Conservation (phyloP, 37 sponge, comb jelly and placozoan species). For the Theonella swinhoei region DNA sequence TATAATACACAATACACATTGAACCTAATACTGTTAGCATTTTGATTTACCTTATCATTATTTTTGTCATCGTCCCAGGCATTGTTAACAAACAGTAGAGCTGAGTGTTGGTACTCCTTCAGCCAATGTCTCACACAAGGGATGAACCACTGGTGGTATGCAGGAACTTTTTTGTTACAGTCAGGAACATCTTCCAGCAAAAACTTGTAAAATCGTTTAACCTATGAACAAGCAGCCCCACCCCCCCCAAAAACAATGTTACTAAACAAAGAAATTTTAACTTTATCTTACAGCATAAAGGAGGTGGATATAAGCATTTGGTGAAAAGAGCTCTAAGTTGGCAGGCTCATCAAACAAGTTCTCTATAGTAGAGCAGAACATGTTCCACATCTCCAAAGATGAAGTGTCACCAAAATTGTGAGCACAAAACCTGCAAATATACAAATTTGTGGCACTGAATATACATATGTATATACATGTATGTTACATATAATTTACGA, state of each 20-base stretch:
- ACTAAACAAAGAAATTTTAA: background rate
- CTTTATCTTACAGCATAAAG: conserved; percentile 26
- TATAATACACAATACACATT: background rate
- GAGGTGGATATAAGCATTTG: conserved; percentile 63
- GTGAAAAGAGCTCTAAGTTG: conserved; percentile 55
- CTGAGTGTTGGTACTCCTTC: conserved; percentile 50
- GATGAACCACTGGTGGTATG: conserved; percentile 78
- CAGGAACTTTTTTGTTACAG: conserved; percentile 8
- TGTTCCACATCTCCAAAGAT: conserved; percentile 56
- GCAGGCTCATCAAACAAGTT: conserved; percentile 55
- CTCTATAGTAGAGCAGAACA: conserved; percentile 42
- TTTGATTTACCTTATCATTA: conserved; percentile 1
- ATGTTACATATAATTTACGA: no score
- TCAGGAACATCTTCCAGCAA: conserved; percentile 26
- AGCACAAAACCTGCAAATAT: conserved; percentile 7
- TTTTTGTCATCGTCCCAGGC: conserved; percentile 72
- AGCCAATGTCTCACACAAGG: conserved; percentile 70
- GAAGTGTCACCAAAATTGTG: conserved; percentile 64
- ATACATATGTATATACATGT: no score
- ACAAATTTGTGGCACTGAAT: no score
- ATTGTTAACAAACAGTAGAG: conserved; percentile 62
- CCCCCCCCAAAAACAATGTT: no score
- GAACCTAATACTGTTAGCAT: background rate
- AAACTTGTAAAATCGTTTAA: conserved; percentile 71
- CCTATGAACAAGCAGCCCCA: conserved; percentile 11